Evolutionary conservation across 2,113 vertebrate species (phyloP), one percentile per base, ranked within the genome.

Genomic region (Poecile atricapillus): DNA sequence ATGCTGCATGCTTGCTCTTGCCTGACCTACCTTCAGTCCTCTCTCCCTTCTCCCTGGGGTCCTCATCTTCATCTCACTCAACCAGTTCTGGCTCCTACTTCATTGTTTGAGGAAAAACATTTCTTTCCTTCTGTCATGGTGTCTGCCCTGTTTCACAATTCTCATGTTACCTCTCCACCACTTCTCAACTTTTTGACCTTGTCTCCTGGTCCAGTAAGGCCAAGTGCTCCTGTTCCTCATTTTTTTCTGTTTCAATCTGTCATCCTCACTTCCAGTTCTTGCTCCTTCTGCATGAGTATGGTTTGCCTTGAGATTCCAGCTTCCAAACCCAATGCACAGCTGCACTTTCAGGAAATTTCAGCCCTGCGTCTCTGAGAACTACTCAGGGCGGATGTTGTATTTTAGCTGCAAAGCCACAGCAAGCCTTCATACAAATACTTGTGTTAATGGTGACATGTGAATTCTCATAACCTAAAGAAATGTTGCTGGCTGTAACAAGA

Each of bases 1-100:
- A 44, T 27, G 33, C 31, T 25, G 28, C 0, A 0, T 2, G 2
- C 16, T 63, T 1, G 6, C 17, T 87, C 25, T 53, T 50, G 55
- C 33, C 33, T 50, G 37, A 88, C 23, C 53, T 41, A 28, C 16
- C 69, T 82, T 85, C 8, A 13, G n/a, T 41, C 15, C 49, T 39
- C 41, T 62, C 24, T 65, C 31, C 41, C 28, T 76, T 55, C 11
- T 37, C 41, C 12, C 49, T 6, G 7, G 37, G 19, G 9, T 81
- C 44, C 24, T 82, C 60, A 62, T 17, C 50, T 23, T 69, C 22
- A 1, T 19, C 58, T 71, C 28, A 37, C 15, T 41, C 39, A 73
- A 30, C 8, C 30, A 63, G 23, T 21, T 35, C 41, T 62, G 52
- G 31, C 23, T 81, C 53, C 43, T 37, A 43, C 30, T 56, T 64